Conservation (phyloP, 35 echinoderm and acorn worm species). For the Amphiura filiformis region DNA sequence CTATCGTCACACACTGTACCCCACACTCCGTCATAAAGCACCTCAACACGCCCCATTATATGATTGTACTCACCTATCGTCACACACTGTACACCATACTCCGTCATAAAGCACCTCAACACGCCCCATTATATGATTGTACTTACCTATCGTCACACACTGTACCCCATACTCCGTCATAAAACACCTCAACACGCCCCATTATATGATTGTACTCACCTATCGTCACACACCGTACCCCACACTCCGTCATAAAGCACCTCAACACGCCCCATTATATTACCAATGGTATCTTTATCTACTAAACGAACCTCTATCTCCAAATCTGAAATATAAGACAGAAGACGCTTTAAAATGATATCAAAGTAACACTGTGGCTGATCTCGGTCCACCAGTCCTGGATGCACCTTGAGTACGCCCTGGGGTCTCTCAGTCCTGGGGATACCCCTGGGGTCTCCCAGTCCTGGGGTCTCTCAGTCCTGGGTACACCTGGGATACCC, state of each 20-base stretch:
- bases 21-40: neutral
- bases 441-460: too few species aligned
- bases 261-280: neutral
- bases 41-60: neutral
- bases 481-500: too few species aligned
- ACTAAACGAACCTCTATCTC: neutral
- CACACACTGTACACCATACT: constrained; percentile 1
- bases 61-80: neutral
- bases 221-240: too few species aligned
- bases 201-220: too few species aligned
- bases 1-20: constrained; percentile 9
- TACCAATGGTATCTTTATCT: neutral
- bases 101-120: neutral
- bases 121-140: neutral
- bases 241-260: neutral
- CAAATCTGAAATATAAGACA: neutral
- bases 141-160: constrained; percentile 5
- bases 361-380: too few species aligned
- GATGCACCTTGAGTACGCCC: too few species aligned
- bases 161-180: neutral
- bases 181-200: neutral
- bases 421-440: too few species aligned
- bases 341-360: too few species aligned
- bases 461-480: too few species aligned
- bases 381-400: too few species aligned